These are phyloP conservation scores for Drosophila truncata DNA, from an alignment of 1,140 invertebrate genomes.

Conservation along the genomic window DNA sequence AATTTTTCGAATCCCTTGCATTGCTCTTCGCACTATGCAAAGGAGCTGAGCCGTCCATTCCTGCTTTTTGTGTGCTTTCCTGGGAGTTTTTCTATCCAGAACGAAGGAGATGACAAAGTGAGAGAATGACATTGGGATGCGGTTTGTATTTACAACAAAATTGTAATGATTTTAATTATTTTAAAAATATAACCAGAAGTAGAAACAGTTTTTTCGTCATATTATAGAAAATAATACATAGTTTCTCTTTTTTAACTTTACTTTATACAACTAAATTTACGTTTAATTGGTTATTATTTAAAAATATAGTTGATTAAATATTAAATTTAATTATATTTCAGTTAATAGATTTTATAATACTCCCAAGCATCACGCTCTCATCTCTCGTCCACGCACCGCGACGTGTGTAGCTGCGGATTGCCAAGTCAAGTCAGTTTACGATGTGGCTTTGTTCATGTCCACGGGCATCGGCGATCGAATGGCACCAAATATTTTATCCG, in stretches of 20 bases:
- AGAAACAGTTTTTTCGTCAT: not conserved
- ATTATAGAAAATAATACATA: not conserved
- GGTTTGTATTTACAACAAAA: not conserved
- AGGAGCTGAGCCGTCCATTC: slow-evolving; percentile 26
- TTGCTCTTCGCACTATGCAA: slow-evolving; percentile 77
- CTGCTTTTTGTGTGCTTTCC: slow-evolving; percentile 13
- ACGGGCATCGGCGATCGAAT: slow-evolving; percentile 60
- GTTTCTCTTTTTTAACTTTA: not conserved
- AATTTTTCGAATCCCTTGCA: slow-evolving; percentile 81
- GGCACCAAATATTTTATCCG: slow-evolving; percentile 78
- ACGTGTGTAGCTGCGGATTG: slow-evolving; percentile 31
- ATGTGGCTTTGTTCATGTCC: slow-evolving; percentile 76
- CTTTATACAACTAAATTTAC: too few species aligned
- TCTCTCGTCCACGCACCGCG: slow-evolving; percentile 42
- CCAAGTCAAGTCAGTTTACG: slow-evolving; percentile 58
- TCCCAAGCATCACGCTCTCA: slow-evolving; percentile 5
- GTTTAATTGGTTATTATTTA: too few species aligned
- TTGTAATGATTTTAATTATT: not conserved
- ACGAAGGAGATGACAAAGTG: slow-evolving; percentile 9
- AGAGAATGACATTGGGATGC: not conserved
- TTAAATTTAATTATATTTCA: too few species aligned
- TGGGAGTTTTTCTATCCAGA: slow-evolving; percentile 5
- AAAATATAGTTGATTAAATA: too few species aligned
- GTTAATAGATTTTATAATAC: too few species aligned
- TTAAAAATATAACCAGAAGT: not conserved